These are phyloP conservation scores for Tinea semifulvella DNA, from an alignment of 2,888 invertebrate species.

Conservation along the genomic window DNA sequence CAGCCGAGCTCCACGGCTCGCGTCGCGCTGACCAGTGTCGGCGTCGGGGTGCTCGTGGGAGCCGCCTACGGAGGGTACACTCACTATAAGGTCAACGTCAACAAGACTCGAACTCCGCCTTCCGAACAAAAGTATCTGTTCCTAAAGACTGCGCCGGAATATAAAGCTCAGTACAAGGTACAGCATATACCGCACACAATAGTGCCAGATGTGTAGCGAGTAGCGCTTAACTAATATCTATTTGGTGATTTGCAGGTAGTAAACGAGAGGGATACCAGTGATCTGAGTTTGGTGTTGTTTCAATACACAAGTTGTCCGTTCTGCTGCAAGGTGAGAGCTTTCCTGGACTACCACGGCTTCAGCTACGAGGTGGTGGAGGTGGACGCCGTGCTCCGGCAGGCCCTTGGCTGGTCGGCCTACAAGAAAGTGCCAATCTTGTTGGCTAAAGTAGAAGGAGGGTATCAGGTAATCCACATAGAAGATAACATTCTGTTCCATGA, in stretches of 20 bases:
- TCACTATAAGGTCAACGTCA: conserved; percentile 53
- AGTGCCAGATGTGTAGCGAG: too few species aligned
- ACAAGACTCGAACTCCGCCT: conserved; percentile 29
- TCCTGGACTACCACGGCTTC: conserved; percentile 91
- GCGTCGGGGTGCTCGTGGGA: conserved; percentile 65
- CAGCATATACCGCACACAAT: too few species aligned
- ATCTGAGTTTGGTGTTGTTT: conserved; percentile 85
- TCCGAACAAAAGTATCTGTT: conserved; percentile 52
- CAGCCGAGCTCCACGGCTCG: conserved; percentile 49
- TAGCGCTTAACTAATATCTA: background rate
- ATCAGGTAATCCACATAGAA: conserved; percentile 67
- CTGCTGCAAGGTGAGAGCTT: conserved; percentile 93
- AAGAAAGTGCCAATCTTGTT: conserved; percentile 95
- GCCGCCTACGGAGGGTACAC: conserved; percentile 64
- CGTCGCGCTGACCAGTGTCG: conserved; percentile 65
- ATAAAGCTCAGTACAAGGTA: conserved; percentile 62
- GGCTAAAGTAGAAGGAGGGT: conserved; percentile 76
- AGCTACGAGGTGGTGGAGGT: conserved; percentile 97
- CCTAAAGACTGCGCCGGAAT: conserved; percentile 52
- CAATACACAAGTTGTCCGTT: conserved; percentile 99
- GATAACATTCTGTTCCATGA: too few species aligned
- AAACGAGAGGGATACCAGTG: conserved; percentile 70
- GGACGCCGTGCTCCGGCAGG: conserved; percentile 90
- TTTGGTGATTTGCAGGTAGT: conserved; percentile 59
- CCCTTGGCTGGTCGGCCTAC: conserved; percentile 92